These are phyloP conservation scores for Melanaphis sacchari DNA, from an alignment of 1,140 invertebrate genomes.

Conservation along the genomic window DNA sequence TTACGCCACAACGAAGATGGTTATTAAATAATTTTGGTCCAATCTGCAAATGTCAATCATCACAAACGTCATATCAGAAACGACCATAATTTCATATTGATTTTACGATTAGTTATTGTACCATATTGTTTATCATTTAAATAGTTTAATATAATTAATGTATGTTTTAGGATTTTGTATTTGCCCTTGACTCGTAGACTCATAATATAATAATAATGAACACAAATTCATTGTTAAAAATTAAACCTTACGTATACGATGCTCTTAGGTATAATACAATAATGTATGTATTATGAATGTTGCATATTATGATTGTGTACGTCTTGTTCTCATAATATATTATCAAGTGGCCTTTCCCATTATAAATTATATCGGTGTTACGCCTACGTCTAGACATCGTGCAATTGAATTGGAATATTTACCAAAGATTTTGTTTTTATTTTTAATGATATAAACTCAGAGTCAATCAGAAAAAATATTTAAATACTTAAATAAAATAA, in stretches of 20 bases:
- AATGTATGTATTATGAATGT: neutral
- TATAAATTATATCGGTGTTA: neutral
- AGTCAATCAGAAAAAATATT: neutral
- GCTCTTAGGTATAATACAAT: neutral
- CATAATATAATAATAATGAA: neutral
- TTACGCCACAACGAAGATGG: no score
- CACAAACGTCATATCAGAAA: no score
- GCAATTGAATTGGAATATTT: neutral
- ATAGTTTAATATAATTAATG: neutral
- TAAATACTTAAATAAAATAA: neutral
- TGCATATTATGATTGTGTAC: neutral
- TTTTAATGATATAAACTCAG: neutral
- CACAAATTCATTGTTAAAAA: constrained; percentile 10
- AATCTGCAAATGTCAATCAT: no score
- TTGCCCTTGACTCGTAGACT: neutral
- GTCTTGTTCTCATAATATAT: neutral
- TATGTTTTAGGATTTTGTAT: neutral
- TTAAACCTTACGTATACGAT: neutral
- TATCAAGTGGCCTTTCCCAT: neutral
- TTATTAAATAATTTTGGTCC: no score
- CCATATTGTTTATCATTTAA: no score
- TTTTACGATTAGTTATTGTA: no score
- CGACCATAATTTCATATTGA: no score
- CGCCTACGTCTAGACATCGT: neutral
- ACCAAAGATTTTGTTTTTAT: neutral